Base-by-base conservation (phyloP, 2,888 invertebrate species). In the Orthosia gothica region DNA sequence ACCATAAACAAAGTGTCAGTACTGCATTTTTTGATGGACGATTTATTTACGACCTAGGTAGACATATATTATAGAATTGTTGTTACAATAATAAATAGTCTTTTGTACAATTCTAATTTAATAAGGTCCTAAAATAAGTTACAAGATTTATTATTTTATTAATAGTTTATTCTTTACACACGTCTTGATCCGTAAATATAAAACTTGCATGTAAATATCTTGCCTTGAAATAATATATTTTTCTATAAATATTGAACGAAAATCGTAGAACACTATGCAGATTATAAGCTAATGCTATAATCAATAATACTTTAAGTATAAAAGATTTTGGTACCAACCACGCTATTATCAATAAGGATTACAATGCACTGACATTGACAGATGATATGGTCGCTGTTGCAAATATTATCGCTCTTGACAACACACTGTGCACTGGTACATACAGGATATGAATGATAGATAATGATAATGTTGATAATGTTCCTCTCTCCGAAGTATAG, bases 381-480 rank as follows among this genome's bases (percentile, higher is more conserved):
- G 54, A 18, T 32, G 47, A 77, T 32, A 67, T 40, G 26, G 18
- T 18, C 47, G n/a, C 26, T 66, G 52, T 18, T 74, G 67, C 58
- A 50, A 63, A 50, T 5, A 18, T 59, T 80, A 80, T 68, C 81
- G 32, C 47, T 18, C 20, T 58, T 80, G 54, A 20, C 74, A 75
- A 81, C 68, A 61, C 11, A 47, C 11, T 74, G 66, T 40, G 40
- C 40, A 40, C 40, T 40, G 40, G 40, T 40, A 40, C 40, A 23
- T 47, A 72, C 57, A 78, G 64, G 16, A 79, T 50, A 70, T 50
- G 16, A 7, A 52, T 40, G 32, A 40, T 40, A 40, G 40, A 52
- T 59, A 45, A 11, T 16, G 15, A 50, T 55, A 55, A 26, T 15
- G 20, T 58, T 76, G 45, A 57, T 32, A 52, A 62, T 40, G n/a